Base-by-base conservation (phyloP, 92 coral and sea anemone genomes). In the Ricordea florida region DNA sequence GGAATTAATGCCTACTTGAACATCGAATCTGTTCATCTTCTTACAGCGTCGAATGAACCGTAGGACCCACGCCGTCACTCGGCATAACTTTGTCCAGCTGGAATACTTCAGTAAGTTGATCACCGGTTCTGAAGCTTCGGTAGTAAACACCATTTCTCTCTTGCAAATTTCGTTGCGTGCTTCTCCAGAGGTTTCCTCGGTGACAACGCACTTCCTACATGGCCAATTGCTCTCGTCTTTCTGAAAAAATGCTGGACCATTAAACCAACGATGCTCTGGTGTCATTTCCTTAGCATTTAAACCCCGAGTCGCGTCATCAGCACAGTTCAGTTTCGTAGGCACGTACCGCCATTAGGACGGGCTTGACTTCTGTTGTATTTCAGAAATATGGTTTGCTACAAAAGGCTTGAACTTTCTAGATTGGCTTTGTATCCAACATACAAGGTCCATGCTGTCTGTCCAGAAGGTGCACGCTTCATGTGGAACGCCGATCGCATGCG, bases 261-360 rank as follows among this genome's bases (percentile, higher is more conserved):
- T 28, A 18, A 71, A 36, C 78, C 52, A 71, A 13, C 78, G 48
- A 11, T 33, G 2, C 17, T 53, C 31, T 3, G n/a, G 10, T 2
- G 42, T 35, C 24, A 78, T 25, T 10, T 84, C 79, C 17, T 16
- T 52, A 9, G 46, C 66, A 4, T 18, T 41, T 5, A 68, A 33
- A 1, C 79, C 89, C 38, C 85, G 47, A n/a, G 72, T 67, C 60
- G 66, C 66, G 21, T 38, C 48, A 47, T 76, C 83, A 4, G 88
- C 76, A 21, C 66, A 56, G 59, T 82, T 82, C 5, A 27, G 35
- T 53, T 21, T 27, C 10, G 57, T 62, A 6, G 83, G 69, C 10
- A 74, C 83, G 44, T 81, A 61, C 42, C 43, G 46, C 87, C 83
- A 81, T 60, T 74, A 83, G 2, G 8, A 26, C n/a, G 85, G 89